Evolutionary conservation across 1,140 invertebrate genomes (phyloP).

Genomic region (Lerema accius): DNA sequence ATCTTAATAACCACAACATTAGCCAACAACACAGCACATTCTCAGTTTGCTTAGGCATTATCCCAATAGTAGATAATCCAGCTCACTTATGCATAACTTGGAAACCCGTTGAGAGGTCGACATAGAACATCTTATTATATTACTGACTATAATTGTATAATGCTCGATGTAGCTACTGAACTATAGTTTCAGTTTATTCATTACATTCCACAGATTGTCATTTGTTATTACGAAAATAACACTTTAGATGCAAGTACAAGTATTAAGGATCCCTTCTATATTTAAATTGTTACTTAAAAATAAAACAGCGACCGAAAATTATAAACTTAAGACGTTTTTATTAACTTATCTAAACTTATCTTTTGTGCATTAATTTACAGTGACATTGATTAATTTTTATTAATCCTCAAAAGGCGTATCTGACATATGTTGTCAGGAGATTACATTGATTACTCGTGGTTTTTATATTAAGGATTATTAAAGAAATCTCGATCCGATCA

Average conservation of each 20-base stretch:
- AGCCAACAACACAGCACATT: neutral
- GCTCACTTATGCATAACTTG: neutral
- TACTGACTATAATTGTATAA: no score
- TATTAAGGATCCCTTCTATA: no score
- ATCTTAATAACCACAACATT: neutral
- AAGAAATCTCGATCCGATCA: constrained; percentile 12
- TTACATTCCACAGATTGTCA: no score
- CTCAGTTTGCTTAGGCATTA: neutral
- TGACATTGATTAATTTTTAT: constrained; percentile 30
- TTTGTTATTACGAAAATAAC: no score
- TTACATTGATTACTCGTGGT: constrained; percentile 28
- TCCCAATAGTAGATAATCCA: no score
- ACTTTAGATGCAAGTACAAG: no score
- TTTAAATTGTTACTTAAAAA: no score
- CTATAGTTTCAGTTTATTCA: no score
- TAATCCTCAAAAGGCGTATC: constrained; percentile 23
- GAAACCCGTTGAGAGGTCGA: neutral
- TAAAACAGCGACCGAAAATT: no score
- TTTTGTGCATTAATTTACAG: constrained; percentile 22
- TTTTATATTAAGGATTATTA: constrained; percentile 17
- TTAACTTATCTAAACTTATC: constrained; percentile 25
- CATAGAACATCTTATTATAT: no score
- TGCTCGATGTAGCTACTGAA: no score
- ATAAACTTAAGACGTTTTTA: constrained; percentile 7
- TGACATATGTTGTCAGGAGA: constrained; percentile 27